Evolutionary conservation across 2,797 vertebrate genomes (phyloP), one percentile per base, ranked within the genome.

Genomic region (Astyanax mexicanus): DNA sequence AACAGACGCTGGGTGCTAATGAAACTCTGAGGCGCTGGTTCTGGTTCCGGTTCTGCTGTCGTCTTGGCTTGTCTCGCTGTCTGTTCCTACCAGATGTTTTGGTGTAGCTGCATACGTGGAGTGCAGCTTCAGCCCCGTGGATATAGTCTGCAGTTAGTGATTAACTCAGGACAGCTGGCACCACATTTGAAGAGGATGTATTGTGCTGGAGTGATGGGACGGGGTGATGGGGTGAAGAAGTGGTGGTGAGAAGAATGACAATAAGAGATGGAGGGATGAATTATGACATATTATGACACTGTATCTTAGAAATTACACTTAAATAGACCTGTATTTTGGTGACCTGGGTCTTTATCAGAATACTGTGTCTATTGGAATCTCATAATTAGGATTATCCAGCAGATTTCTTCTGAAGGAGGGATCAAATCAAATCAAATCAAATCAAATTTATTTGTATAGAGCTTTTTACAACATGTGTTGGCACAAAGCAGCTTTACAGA

Each of bases 1-100:
- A 86, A 88, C 88, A 91, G 89, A 91, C 91, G 89, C 91, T 92
- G 91, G 90, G 84, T 90, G 86, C 90, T 93, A 88, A 86, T 74
- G 86, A 88, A 87, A 86, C 85, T 89, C 82, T 84, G 83, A 93
- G 87, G 84, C 87, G 82, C 85, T 85, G 89, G 88, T 92, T 87
- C 85, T 91, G 85, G 85, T 83, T 55, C 52, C 19, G 72, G 88
- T 93, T 87, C 81, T 88, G 85, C 84, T 81, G 78, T 87, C 86
- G 73, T 86, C 85, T 84, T 72, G 84, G 80, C 86, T 88, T 87
- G 89, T 91, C 88, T 80, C 52, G 84, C 85, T 89, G 86, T 91
- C 92, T 92, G 89, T 80, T 87, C 87, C 69, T 81, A 86, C 86
- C 90, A 88, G 86, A 81, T 86, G 85, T 92, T 93, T 32, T 84